phyloP scores from a whole-genome alignment of 2,113 vertebrate genomes.

The Alces alces region DNA sequence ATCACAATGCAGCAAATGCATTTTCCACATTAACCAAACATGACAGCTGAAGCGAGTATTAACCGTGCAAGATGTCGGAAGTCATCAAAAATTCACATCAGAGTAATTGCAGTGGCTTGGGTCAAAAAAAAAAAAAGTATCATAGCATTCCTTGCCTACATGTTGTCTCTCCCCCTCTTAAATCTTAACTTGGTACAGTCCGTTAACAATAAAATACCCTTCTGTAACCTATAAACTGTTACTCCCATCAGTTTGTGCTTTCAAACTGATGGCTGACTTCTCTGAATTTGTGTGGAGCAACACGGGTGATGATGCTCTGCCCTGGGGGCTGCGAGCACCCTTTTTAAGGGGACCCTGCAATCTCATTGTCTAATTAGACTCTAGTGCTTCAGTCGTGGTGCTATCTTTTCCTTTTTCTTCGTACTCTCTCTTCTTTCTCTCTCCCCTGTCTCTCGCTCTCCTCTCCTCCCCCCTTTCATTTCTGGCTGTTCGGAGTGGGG shows the following conservation, averaged over 20 bases:
- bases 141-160: conserved; percentile 81
- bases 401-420: not conserved
- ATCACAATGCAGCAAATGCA: conserved; percentile 85
- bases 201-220: conserved; percentile 98
- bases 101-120: conserved; percentile 93
- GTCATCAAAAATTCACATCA: conserved; percentile 97
- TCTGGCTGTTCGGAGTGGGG: conserved; percentile 56
- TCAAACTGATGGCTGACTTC: conserved; percentile 82
- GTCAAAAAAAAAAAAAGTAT: conserved; percentile 74
- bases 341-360: conserved; percentile 64
- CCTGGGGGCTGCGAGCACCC: conserved; percentile 61
- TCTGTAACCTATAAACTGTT: conserved; percentile 93
- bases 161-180: conserved; percentile 77
- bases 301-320: conserved; percentile 52
- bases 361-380: conserved; percentile 82
- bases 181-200: conserved; percentile 91
- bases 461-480: not conserved
- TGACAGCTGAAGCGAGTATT: conserved; percentile 97
- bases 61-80: conserved; percentile 98
- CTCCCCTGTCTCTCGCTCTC: not conserved
- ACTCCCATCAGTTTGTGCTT: conserved; percentile 89
- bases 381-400: conserved; percentile 78
- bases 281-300: conserved; percentile 74
- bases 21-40: conserved; percentile 96
- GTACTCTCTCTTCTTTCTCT: not conserved